phyloP scores from a whole-genome alignment of 2,888 invertebrate species.

The Reticulitermes lucifugus region DNA sequence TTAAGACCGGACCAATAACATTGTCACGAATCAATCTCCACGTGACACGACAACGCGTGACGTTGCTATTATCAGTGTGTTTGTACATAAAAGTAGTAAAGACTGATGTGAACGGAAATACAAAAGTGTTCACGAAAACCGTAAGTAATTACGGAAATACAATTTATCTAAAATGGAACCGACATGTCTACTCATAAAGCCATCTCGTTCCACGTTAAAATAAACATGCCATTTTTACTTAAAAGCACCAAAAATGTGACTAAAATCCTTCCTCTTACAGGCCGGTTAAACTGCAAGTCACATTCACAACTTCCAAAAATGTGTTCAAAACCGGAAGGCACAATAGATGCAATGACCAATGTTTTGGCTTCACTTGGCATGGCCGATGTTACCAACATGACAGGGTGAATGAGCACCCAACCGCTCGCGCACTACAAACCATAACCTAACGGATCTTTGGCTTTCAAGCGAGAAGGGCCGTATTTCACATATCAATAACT shows the following conservation, averaged over 20 bases:
- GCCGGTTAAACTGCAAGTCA: not conserved
- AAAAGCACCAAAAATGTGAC: not conserved
- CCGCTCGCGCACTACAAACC: slow-evolving; percentile 1
- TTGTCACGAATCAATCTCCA: not conserved
- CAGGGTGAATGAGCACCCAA: slow-evolving; percentile 20
- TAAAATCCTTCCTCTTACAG: not conserved
- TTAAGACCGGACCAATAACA: too few relatives aligned
- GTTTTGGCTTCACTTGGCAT: not conserved
- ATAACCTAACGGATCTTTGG: not conserved
- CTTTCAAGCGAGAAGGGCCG: not conserved
- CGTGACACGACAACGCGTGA: not conserved
- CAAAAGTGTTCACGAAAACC: not conserved
- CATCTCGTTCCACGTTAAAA: not conserved
- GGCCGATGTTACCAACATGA: not conserved
- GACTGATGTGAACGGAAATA: not conserved
- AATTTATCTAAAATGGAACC: not conserved
- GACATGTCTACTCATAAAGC: not conserved
- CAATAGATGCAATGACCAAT: too few relatives aligned
- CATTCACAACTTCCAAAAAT: not conserved
- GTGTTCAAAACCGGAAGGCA: not conserved
- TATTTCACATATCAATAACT: slow-evolving; percentile 27
- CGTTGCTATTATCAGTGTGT: not conserved
- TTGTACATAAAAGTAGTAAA: too few relatives aligned
- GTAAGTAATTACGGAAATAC: not conserved
- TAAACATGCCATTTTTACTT: not conserved